A percentile compares a stretch with the other conserved stretches of the same genome.
phyloP scores from a whole-genome alignment of 1,140 invertebrate genomes.

The Drosophila melanica region DNA sequence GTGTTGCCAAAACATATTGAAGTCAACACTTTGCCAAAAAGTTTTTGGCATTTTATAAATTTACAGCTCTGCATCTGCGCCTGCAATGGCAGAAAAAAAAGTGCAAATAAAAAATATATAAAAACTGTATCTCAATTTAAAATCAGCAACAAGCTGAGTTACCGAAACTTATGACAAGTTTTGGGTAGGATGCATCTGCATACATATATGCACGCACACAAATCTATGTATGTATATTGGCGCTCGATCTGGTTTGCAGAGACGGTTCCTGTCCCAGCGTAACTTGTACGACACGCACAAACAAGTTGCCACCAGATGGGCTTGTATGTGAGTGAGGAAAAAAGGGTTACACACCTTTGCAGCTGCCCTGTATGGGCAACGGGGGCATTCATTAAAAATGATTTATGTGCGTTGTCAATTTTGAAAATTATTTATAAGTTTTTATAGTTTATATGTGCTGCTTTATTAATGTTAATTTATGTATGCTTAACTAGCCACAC shows the following conservation, averaged over 20 bases:
- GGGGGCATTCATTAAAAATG: conserved; percentile 63
- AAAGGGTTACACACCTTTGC: conserved; percentile 26
- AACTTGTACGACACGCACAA: conserved; percentile 26
- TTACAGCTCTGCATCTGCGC: conserved; percentile 25
- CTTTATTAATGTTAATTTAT: conserved; percentile 79
- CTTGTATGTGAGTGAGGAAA: not conserved
- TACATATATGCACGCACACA: conserved; percentile 7
- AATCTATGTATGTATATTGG: not conserved
- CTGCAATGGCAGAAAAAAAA: conserved; percentile 30
- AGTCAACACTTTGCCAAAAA: conserved; percentile 62
- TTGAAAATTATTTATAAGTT: conserved; percentile 70
- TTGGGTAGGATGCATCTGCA: conserved; percentile 19
- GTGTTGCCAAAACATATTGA: conserved; percentile 72
- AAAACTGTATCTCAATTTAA: conserved; percentile 41
- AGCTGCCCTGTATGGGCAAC: conserved; percentile 8
- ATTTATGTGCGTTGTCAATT: conserved; percentile 58
- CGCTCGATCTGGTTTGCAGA: conserved; percentile 11
- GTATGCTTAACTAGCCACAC: conserved; percentile 67
- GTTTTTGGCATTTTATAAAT: conserved; percentile 37
- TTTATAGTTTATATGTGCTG: conserved; percentile 60
- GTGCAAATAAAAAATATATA: conserved; percentile 24
- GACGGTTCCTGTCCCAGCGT: not conserved
- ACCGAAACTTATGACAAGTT: conserved; percentile 41
- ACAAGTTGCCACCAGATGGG: conserved; percentile 17
- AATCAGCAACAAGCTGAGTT: conserved; percentile 23